Conservation (phyloP, 1,140 invertebrate species). For the Gyrodactylus bullatarudis region DNA sequence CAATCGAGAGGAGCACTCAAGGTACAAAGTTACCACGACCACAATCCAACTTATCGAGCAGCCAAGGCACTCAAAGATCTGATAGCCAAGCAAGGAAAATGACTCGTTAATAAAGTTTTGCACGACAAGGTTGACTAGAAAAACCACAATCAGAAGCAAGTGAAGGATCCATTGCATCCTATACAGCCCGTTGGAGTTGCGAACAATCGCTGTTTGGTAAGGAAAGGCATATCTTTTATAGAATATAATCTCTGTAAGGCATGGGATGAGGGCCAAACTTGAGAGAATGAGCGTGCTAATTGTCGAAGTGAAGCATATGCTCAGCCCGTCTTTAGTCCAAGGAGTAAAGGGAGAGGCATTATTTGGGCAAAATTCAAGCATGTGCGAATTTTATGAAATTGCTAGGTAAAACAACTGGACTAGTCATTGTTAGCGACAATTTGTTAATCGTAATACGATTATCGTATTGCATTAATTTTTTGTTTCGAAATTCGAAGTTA, state of each 20-base stretch:
- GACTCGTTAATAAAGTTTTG: too few species aligned
- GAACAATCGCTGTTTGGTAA: background rate
- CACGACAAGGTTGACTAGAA: background rate
- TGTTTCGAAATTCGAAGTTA: too few species aligned
- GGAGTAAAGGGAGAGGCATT: background rate
- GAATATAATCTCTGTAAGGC: background rate
- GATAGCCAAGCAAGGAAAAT: background rate
- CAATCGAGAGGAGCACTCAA: background rate
- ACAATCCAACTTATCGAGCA: background rate
- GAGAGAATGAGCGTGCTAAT: background rate
- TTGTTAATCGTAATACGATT: too few species aligned
- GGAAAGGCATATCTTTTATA: background rate
- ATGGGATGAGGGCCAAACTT: background rate
- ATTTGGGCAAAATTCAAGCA: background rate
- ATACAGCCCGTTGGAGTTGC: background rate
- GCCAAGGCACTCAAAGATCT: background rate
- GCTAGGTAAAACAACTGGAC: too few species aligned
- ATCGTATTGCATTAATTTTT: too few species aligned
- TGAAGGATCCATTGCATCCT: background rate
- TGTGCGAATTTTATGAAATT: too few species aligned
- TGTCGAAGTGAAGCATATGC: background rate
- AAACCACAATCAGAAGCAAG: background rate
- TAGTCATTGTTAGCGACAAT: too few species aligned
- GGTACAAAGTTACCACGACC: background rate
- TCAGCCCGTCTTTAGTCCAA: background rate